phyloP scores from a whole-genome alignment of 2,888 invertebrate species.

The Temnothorax ravouxi region DNA sequence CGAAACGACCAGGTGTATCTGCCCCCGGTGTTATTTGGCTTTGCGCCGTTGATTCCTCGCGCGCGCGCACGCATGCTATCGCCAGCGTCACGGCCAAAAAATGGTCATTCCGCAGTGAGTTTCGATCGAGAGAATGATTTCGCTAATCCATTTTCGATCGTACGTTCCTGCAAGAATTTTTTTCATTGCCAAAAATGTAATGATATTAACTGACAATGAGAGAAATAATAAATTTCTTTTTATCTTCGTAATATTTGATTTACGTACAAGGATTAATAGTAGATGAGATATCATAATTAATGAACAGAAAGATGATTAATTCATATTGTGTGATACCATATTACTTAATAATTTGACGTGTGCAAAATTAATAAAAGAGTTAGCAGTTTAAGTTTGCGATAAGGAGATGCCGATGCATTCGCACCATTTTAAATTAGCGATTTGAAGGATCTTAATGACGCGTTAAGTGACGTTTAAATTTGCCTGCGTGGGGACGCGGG shows the following conservation, averaged over 20 bases:
- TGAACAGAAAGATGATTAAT: not conserved
- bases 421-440: conserved; percentile 60
- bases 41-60: conserved; percentile 56
- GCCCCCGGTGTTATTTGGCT: conserved; percentile 63
- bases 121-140: conserved; percentile 26
- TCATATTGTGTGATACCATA: not conserved
- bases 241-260: not conserved
- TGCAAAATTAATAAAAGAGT: not conserved
- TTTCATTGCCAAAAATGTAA: not conserved
- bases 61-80: conserved; percentile 63
- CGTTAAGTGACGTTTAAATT: conserved; percentile 80
- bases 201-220: not conserved
- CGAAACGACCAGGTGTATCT: conserved; percentile 72
- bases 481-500: conserved; percentile 60
- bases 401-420: not conserved
- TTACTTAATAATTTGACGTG: not conserved
- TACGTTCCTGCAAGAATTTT: not conserved
- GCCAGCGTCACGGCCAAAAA: conserved; percentile 40
- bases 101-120: not conserved
- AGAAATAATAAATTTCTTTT: not conserved
- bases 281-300: not conserved
- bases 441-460: conserved; percentile 76
- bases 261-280: not conserved
- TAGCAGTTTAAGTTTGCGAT: not conserved
- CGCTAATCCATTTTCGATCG: conserved; percentile 25